A percentile compares a stretch with the other conserved stretches of the same genome.
These are phyloP conservation scores for Charaxes varanes DNA, from an alignment of 1,140 invertebrate genomes.

Conservation along the genomic window DNA sequence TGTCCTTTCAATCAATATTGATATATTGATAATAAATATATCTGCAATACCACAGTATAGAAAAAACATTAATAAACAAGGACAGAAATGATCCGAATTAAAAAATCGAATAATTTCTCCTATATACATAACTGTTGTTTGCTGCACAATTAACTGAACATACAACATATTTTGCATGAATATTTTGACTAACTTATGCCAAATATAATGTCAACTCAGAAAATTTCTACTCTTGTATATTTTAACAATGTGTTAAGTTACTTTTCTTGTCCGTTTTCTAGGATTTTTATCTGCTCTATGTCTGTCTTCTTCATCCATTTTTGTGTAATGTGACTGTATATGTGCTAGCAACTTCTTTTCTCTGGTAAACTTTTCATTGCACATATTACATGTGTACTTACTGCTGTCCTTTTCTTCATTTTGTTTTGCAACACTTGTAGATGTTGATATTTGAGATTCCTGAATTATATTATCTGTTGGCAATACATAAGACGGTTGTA, in stretches of 20 bases:
- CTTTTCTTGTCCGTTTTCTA: slow-evolving; percentile 26
- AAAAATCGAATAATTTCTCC: no score
- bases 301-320: slow-evolving; percentile 53
- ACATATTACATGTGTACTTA: slow-evolving; percentile 58
- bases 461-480: slow-evolving; percentile 61
- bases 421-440: slow-evolving; percentile 28
- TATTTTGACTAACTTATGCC: no score
- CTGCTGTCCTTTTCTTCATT: slow-evolving; percentile 25
- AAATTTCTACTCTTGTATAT: no score
- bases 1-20: no score
- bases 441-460: slow-evolving; percentile 64
- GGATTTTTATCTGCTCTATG: slow-evolving; percentile 23
- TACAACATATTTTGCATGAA: no score
- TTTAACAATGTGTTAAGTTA: neutral
- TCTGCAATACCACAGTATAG: no score
- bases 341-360: slow-evolving; percentile 59
- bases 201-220: no score
- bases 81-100: no score
- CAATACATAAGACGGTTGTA: slow-evolving; percentile 63
- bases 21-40: no score
- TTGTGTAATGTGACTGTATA: slow-evolving; percentile 52
- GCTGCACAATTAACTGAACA: no score
- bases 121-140: no score
- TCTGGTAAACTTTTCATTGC: slow-evolving; percentile 42
- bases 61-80: no score